Evolutionary conservation across 2,888 invertebrate genomes (phyloP).

Genomic region (Electrophaes corylata): DNA sequence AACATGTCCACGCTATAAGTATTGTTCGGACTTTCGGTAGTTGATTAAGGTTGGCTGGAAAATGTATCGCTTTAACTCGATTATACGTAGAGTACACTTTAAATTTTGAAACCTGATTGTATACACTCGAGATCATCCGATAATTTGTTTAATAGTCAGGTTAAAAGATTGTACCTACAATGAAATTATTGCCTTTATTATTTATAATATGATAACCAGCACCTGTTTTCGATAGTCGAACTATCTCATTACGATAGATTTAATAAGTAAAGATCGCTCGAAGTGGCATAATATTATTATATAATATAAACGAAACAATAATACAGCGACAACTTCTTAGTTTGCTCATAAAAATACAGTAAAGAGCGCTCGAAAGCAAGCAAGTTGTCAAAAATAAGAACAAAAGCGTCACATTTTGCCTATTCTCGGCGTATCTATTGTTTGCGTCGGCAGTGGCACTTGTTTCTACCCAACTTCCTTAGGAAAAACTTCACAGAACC

Average conservation of each 20-base stretch:
- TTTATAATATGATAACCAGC: too few species aligned
- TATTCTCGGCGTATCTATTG: slow-evolving; percentile 63
- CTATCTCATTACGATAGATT: too few species aligned
- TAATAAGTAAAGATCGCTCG: neutral
- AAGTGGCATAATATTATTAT: neutral
- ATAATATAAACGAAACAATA: neutral
- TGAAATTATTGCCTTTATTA: too few species aligned
- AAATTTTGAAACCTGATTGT: slow-evolving; percentile 7
- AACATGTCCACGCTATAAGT: slow-evolving; percentile 30
- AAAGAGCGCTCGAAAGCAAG: slow-evolving; percentile 43
- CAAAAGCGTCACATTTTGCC: slow-evolving; percentile 61
- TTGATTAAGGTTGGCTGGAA: slow-evolving; percentile 15
- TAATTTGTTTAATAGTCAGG: neutral
- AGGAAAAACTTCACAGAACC: slow-evolving; percentile 63
- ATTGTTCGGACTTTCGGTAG: slow-evolving; percentile 22
- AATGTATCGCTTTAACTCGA: slow-evolving; percentile 21
- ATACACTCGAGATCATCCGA: neutral
- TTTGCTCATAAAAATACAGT: slow-evolving; percentile 30
- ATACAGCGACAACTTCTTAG: neutral
- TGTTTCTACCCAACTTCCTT: slow-evolving; percentile 61
- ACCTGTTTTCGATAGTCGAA: too few species aligned
- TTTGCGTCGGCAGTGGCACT: slow-evolving; percentile 55
- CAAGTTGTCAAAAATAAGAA: slow-evolving; percentile 51
- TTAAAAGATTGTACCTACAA: too few species aligned
- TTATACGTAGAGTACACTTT: slow-evolving; percentile 39